phyloP scores from a whole-genome alignment of 2,113 vertebrate species.

The Heptranchias perlo region DNA sequence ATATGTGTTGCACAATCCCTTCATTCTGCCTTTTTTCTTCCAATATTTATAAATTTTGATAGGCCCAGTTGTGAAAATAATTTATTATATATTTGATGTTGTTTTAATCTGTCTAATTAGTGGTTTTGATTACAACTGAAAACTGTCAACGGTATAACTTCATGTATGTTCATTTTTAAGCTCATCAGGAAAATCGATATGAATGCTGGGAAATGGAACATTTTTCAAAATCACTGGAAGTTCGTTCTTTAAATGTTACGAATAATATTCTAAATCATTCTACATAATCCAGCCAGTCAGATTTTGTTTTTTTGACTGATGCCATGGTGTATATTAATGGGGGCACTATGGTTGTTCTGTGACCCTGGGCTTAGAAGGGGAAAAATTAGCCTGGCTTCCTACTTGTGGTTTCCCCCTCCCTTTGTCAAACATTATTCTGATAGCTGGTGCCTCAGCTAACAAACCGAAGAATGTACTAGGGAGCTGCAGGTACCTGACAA shows the following conservation, averaged over 20 bases:
- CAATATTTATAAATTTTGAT: background rate
- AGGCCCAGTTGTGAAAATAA: background rate
- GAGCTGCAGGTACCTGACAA: background rate
- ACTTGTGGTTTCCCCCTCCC: background rate
- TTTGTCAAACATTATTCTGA: background rate
- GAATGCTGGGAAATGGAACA: background rate
- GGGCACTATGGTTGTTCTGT: background rate
- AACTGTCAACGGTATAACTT: background rate
- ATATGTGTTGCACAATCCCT: background rate
- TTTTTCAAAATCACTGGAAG: background rate
- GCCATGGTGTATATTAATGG: background rate
- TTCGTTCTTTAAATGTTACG: background rate
- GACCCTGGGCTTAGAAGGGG: background rate
- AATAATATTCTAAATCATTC: background rate
- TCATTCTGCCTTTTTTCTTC: background rate
- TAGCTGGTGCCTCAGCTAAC: background rate
- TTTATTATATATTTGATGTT: background rate
- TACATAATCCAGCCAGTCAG: background rate
- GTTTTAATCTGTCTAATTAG: background rate
- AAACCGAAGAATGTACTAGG: background rate
- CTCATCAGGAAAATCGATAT: background rate
- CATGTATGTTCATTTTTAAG: background rate
- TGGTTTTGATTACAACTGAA: constrained; percentile 2
- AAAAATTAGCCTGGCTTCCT: background rate
- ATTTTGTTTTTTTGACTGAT: background rate